These are phyloP conservation scores for Polia nebulosa DNA, from an alignment of 2,888 invertebrate species.

Conservation along the genomic window DNA sequence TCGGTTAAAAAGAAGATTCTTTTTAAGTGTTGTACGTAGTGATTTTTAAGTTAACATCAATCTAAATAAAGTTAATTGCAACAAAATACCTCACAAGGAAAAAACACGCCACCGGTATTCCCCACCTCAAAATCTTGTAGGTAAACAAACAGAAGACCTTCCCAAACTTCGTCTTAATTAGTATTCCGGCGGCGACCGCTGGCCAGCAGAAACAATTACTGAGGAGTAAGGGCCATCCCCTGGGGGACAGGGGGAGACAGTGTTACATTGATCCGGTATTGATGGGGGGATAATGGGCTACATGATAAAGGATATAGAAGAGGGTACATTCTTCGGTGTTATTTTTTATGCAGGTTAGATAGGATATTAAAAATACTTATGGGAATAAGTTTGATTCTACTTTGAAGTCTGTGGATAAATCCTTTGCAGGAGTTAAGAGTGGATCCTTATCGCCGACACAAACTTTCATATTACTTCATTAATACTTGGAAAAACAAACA, in stretches of 20 bases:
- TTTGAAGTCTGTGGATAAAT: not conserved
- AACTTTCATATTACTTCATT: too few relatives aligned
- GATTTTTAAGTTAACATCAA: not conserved
- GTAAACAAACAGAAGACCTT: constrained; percentile 26
- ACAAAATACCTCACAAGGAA: not conserved
- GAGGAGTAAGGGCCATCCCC: constrained; percentile 31
- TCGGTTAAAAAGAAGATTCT: too few relatives aligned
- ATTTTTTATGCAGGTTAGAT: not conserved
- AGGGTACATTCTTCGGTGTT: not conserved
- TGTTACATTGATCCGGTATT: constrained; percentile 38
- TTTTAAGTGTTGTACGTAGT: too few relatives aligned
- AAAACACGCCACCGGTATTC: not conserved
- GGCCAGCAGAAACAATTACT: constrained; percentile 59
- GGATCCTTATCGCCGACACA: too few relatives aligned
- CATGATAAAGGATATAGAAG: constrained; percentile 3
- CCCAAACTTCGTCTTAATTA: constrained; percentile 37
- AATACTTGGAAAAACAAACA: too few relatives aligned
- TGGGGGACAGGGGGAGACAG: not conserved
- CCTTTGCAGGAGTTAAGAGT: too few relatives aligned
- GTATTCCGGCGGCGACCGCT: constrained; percentile 42
- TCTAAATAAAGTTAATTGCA: not conserved
- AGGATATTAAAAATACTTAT: constrained; percentile 1
- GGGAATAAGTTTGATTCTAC: not conserved
- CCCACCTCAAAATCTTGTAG: constrained; percentile 23
- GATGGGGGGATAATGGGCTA: constrained; percentile 27